Conservation (phyloP, 2,888 invertebrate species). For the Oscheius sp. region DNA sequence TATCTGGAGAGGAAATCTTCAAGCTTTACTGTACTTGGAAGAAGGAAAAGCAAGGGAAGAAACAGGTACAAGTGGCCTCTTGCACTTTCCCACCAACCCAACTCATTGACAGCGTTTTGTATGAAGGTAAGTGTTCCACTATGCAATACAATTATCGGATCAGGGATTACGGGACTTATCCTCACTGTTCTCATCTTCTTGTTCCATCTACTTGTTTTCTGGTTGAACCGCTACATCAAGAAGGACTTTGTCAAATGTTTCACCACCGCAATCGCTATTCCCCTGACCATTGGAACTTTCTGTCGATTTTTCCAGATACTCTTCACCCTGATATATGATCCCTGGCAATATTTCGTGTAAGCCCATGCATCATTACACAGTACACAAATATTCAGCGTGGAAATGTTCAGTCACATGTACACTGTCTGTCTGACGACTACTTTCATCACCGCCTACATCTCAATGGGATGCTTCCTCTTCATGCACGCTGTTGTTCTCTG, state of each 20-base stretch:
- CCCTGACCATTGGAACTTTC: not conserved
- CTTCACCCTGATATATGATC: not conserved
- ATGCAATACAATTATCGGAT: not conserved
- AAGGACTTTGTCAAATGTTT: slow-evolving; percentile 28
- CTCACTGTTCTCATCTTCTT: slow-evolving; percentile 5
- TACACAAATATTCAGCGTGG: slow-evolving; percentile 11
- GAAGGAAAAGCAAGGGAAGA: slow-evolving; percentile 4
- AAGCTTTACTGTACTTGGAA: not conserved
- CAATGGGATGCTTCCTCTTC: slow-evolving; percentile 14
- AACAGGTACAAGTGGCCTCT: not conserved
- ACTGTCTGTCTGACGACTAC: slow-evolving; percentile 21
- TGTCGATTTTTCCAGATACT: slow-evolving; percentile 2
- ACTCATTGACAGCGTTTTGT: not conserved
- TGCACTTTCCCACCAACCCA: not conserved
- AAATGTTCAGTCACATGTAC: slow-evolving; percentile 2
- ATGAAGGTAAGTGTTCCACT: not conserved
- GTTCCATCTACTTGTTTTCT: not conserved
- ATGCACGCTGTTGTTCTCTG: slow-evolving; percentile 4
- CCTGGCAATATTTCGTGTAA: slow-evolving; percentile 10
- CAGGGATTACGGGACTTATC: slow-evolving; percentile 6
- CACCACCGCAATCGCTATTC: not conserved
- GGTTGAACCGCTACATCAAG: slow-evolving; percentile 3
- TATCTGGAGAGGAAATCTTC: slow-evolving; percentile 2
- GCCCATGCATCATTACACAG: not conserved
- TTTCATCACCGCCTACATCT: slow-evolving; percentile 6